These are phyloP conservation scores for Irena cyanogastra DNA, from an alignment of 2,113 vertebrate species.

Conservation along the genomic window DNA sequence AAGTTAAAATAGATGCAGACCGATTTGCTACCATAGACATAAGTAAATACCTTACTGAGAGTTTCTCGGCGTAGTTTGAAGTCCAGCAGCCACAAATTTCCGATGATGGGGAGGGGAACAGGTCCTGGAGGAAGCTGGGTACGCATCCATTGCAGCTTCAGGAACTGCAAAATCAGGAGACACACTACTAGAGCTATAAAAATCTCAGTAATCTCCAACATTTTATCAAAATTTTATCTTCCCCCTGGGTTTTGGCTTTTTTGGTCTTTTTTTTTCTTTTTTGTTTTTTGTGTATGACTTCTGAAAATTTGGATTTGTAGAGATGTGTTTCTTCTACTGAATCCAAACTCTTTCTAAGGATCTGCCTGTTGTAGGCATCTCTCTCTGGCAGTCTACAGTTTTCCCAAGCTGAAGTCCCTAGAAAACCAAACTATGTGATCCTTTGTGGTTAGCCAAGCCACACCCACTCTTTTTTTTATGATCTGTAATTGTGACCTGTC, in stretches of 20 bases:
- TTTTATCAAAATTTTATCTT: not conserved
- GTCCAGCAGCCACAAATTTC: conserved; percentile 63
- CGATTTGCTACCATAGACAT: not conserved
- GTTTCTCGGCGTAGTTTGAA: conserved; percentile 59
- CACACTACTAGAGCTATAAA: not conserved
- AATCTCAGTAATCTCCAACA: not conserved
- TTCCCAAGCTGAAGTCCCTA: not conserved
- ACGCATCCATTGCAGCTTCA: conserved; percentile 30
- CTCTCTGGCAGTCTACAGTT: not conserved
- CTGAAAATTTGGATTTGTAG: not conserved
- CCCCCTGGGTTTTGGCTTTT: not conserved
- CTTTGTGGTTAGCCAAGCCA: not conserved
- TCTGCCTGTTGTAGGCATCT: not conserved
- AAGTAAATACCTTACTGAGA: conserved; percentile 52
- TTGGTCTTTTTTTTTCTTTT: not conserved
- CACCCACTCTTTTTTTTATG: not conserved
- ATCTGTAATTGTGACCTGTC: not conserved
- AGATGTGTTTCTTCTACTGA: not conserved
- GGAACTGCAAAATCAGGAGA: conserved; percentile 22
- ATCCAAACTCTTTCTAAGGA: not conserved
- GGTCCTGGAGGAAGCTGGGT: conserved; percentile 60
- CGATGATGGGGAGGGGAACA: conserved; percentile 51
- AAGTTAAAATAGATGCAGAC: not conserved
- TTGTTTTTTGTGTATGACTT: not conserved
- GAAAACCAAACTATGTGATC: not conserved